Conservation (phyloP, 2,888 invertebrate genomes). For the Colostygia pectinataria region DNA sequence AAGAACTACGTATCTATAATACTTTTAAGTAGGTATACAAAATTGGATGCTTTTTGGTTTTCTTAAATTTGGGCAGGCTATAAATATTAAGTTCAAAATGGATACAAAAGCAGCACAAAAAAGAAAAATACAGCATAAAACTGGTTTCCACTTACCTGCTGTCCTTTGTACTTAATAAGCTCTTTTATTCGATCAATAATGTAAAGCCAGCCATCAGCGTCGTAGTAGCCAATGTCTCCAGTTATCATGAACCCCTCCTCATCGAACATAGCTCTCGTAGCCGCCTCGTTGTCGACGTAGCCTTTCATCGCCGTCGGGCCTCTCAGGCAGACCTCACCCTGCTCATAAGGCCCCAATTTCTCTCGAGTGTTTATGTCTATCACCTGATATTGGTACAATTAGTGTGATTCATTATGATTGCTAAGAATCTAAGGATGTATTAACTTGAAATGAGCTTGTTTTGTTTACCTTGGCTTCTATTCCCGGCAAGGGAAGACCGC, state of each 20-base stretch:
- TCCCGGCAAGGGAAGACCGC: constrained; percentile 39
- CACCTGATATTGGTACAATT: constrained; percentile 46
- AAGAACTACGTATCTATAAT: no score
- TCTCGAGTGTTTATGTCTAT: constrained; percentile 58
- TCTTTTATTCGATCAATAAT: constrained; percentile 64
- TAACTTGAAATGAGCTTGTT: not conserved
- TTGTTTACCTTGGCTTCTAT: constrained; percentile 41
- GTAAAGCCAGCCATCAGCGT: constrained; percentile 58
- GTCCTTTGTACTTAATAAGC: constrained; percentile 63
- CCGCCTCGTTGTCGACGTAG: constrained; percentile 50
- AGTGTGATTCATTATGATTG: not conserved
- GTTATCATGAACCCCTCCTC: constrained; percentile 59
- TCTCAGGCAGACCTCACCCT: constrained; percentile 60
- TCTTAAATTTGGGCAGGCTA: no score
- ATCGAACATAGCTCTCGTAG: constrained; percentile 52
- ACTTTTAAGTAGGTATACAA: no score
- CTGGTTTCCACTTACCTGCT: constrained; percentile 79
- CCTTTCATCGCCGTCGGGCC: constrained; percentile 61
- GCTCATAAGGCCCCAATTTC: constrained; percentile 48
- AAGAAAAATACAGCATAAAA: no score
- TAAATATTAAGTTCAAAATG: no score
- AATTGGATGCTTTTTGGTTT: no score
- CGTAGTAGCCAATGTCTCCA: constrained; percentile 64
- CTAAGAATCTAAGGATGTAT: no score
- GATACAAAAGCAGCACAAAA: no score